Percentiles rank a stretch among this genome's conserved stretches.
These are phyloP conservation scores for Austrofundulus limnaeus DNA, from an alignment of 2,113 vertebrate genomes.

Conservation along the genomic window DNA sequence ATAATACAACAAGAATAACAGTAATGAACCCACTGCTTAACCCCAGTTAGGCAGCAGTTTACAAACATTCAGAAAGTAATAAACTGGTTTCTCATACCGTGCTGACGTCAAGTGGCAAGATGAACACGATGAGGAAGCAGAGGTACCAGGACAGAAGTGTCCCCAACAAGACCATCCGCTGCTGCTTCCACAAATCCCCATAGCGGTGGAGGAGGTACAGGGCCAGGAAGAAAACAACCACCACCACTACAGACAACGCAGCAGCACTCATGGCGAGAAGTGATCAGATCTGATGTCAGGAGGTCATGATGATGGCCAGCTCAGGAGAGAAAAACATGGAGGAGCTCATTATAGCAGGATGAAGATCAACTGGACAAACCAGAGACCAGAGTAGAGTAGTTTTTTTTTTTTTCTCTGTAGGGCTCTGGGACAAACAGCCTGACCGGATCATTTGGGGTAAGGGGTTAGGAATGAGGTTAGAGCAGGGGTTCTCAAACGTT, in stretches of 20 bases:
- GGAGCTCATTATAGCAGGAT: slow-evolving; percentile 1
- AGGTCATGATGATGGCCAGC: slow-evolving; percentile 31
- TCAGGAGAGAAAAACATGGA: slow-evolving; percentile 6
- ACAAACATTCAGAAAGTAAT: not conserved
- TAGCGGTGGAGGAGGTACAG: slow-evolving; percentile 90
- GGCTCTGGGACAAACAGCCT: not conserved
- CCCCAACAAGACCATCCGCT: slow-evolving; percentile 89
- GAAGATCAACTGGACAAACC: slow-evolving; percentile 12
- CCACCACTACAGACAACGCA: slow-evolving; percentile 86
- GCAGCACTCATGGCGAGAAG: slow-evolving; percentile 83
- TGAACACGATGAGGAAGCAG: slow-evolving; percentile 95
- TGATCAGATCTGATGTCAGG: slow-evolving; percentile 11
- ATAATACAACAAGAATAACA: not conserved
- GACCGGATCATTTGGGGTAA: not conserved
- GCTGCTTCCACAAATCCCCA: slow-evolving; percentile 91
- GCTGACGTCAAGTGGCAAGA: slow-evolving; percentile 92
- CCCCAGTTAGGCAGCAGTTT: not conserved
- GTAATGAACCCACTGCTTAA: slow-evolving; percentile 1
- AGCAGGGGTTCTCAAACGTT: too few relatives aligned
- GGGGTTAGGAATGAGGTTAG: too few relatives aligned
- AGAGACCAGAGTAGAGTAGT: too few relatives aligned
- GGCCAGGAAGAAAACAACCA: slow-evolving; percentile 90
- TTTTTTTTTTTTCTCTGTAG: too few relatives aligned
- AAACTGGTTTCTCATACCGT: slow-evolving; percentile 89
- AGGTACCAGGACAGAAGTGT: slow-evolving; percentile 94